Conservation (phyloP, 2,888 invertebrate genomes). For the Folsomia manolachei region DNA sequence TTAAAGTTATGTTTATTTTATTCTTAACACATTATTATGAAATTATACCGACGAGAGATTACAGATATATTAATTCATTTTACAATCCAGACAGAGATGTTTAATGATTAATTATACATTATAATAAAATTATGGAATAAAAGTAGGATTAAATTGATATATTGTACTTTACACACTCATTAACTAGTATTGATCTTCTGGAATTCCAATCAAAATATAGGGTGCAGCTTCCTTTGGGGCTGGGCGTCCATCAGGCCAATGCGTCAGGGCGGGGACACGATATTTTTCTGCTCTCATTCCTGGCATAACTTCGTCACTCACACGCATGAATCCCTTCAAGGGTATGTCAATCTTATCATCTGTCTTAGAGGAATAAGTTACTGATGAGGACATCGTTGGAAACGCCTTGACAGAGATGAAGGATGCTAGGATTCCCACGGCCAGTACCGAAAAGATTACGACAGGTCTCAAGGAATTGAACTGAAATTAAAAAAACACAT, state of each 20-base stretch:
- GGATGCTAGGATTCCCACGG: not conserved
- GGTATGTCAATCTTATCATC: conserved; percentile 10
- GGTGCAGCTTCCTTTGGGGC: conserved; percentile 9
- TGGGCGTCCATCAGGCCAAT: conserved; percentile 5
- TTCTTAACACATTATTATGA: too few relatives aligned
- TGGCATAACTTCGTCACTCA: conserved; percentile 13
- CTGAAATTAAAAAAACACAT: too few relatives aligned
- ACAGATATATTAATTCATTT: too few relatives aligned
- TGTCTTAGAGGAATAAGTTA: too few relatives aligned
- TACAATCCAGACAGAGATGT: too few relatives aligned
- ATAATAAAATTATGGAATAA: too few relatives aligned
- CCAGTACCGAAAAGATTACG: not conserved
- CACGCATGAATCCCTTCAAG: conserved; percentile 8
- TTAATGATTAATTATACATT: too few relatives aligned
- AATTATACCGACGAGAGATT: too few relatives aligned
- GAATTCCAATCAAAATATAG: conserved; percentile 11
- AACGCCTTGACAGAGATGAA: not conserved
- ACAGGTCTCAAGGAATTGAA: not conserved
- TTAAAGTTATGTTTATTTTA: too few relatives aligned
- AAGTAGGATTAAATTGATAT: too few relatives aligned
- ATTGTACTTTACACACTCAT: too few relatives aligned
- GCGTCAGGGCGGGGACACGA: not conserved
- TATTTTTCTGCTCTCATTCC: conserved; percentile 6
- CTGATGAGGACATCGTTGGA: not conserved
- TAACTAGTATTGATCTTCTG: not conserved